Conservation (phyloP, 2,888 invertebrate species). For the Blastobasis adustella region DNA sequence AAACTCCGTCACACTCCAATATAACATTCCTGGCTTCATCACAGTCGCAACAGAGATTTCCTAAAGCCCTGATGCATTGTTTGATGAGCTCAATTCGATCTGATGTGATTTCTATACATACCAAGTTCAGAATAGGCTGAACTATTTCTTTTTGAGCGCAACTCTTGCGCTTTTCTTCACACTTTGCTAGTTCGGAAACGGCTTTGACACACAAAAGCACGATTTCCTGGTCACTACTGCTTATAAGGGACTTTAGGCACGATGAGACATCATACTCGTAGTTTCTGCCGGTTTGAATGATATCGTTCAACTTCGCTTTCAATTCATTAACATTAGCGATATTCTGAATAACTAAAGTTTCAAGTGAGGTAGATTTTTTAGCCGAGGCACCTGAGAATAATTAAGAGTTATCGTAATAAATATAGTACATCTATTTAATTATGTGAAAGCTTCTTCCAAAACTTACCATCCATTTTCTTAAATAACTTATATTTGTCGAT, state of each 20-base stretch:
- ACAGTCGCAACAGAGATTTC: constrained; percentile 93
- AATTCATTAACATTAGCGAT: constrained; percentile 55
- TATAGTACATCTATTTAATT: neutral
- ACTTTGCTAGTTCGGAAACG: constrained; percentile 88
- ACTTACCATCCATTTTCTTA: constrained; percentile 14
- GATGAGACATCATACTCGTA: constrained; percentile 62
- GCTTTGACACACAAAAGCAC: constrained; percentile 78
- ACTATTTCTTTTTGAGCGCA: constrained; percentile 79
- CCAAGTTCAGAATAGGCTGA: constrained; percentile 70
- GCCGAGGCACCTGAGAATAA: constrained; percentile 41
- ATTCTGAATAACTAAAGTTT: constrained; percentile 55
- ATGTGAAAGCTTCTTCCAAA: neutral
- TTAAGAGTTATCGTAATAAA: neutral
- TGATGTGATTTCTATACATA: constrained; percentile 44
- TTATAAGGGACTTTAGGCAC: constrained; percentile 56
- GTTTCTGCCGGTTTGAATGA: constrained; percentile 57
- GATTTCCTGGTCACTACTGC: constrained; percentile 62
- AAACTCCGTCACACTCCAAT: constrained; percentile 61
- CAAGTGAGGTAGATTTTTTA: constrained; percentile 55
- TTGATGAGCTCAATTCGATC: constrained; percentile 75
- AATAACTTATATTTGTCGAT: too few relatives aligned
- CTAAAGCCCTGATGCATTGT: constrained; percentile 87
- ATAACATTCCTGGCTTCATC: constrained; percentile 78
- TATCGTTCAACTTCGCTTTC: constrained; percentile 57
- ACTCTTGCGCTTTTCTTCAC: constrained; percentile 81